Evolutionary conservation across 2,888 invertebrate genomes (phyloP).

Genomic region (Eristalis arbustorum): DNA sequence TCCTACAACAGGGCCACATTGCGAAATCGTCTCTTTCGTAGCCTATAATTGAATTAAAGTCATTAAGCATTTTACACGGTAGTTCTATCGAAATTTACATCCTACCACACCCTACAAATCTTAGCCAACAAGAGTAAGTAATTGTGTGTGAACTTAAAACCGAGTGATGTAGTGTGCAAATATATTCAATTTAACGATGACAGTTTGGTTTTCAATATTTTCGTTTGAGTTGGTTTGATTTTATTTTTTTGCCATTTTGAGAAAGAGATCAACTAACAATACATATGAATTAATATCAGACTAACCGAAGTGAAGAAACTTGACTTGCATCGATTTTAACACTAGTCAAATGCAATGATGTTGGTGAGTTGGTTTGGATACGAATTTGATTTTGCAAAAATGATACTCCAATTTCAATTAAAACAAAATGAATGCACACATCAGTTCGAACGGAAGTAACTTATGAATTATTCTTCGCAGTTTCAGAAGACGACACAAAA

Average conservation of each 20-base stretch:
- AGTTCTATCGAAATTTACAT: not conserved
- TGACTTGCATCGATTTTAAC: constrained; percentile 14
- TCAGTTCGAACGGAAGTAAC: constrained; percentile 19
- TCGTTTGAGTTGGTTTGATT: constrained; percentile 6
- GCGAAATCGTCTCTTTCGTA: no score
- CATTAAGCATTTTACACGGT: not conserved
- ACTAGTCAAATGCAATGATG: constrained; percentile 65
- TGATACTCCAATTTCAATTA: not conserved
- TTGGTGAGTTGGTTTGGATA: constrained; percentile 67
- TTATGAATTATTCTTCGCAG: constrained; percentile 66
- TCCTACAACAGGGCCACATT: no score
- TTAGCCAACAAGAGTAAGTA: constrained; percentile 8
- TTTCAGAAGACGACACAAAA: constrained; percentile 74
- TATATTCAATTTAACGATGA: not conserved
- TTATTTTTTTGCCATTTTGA: constrained; percentile 38
- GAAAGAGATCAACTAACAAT: not conserved
- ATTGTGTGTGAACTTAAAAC: not conserved
- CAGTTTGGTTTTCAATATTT: not conserved
- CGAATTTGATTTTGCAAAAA: not conserved
- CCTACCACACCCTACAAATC: not conserved
- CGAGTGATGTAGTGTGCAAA: constrained; percentile 12
- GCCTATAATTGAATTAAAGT: no score
- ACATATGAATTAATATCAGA: not conserved
- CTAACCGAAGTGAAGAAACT: constrained; percentile 39
- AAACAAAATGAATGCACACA: constrained; percentile 2